Conservation (phyloP, 2,797 vertebrate species). For the Octomys mimax region DNA sequence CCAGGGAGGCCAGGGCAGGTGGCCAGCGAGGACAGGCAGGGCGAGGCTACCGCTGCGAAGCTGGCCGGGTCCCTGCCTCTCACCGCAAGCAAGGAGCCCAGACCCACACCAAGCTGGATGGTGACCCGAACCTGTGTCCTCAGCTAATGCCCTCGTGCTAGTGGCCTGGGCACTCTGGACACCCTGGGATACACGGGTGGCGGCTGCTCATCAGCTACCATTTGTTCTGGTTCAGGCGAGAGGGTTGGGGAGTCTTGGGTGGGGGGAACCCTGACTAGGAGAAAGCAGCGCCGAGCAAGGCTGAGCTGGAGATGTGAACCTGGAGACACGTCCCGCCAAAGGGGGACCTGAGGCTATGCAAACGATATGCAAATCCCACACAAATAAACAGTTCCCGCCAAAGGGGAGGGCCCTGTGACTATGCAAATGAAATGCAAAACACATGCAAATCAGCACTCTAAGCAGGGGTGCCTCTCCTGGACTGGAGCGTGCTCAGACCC, state of each 20-base stretch:
- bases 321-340: neutral
- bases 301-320: neutral
- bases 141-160: slow-evolving; percentile 1
- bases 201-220: slow-evolving; percentile 83
- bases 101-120: neutral
- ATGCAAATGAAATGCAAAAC: slow-evolving; percentile 58
- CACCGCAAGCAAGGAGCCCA: neutral
- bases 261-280: neutral
- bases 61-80: neutral
- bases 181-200: neutral
- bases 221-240: slow-evolving; percentile 94
- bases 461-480: neutral
- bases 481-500: neutral
- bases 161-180: neutral
- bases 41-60: slow-evolving; percentile 49
- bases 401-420: neutral
- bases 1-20: neutral
- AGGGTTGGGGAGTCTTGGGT: slow-evolving; percentile 92
- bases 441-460: slow-evolving; percentile 35
- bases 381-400: neutral
- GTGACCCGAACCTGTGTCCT: neutral
- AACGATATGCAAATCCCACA: too few relatives aligned
- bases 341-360: too few relatives aligned
- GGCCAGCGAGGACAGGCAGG: neutral
- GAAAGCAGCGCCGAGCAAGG: neutral